These are phyloP conservation scores for Argopecten irradians DNA, from an alignment of 1,140 invertebrate species.

Conservation along the genomic window DNA sequence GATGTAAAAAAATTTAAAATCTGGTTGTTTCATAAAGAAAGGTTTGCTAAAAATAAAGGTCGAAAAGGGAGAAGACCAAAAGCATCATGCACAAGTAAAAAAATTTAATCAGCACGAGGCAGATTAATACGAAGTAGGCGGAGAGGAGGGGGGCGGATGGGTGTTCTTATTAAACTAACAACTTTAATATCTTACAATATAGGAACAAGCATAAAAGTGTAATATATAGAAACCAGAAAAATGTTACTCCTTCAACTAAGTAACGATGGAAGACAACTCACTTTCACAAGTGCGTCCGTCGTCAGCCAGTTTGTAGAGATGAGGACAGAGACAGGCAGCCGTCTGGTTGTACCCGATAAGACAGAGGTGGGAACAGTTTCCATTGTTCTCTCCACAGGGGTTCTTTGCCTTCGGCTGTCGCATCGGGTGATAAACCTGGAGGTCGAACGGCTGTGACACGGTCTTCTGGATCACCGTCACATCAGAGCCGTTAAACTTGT, in stretches of 20 bases:
- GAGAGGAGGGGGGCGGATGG: no score
- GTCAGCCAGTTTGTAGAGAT: constrained; percentile 84
- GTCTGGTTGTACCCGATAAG: constrained; percentile 81
- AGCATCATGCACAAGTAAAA: no score
- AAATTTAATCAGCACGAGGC: no score
- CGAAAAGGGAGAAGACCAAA: no score
- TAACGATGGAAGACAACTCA: constrained; percentile 73
- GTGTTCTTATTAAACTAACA: no score
- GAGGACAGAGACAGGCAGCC: constrained; percentile 86
- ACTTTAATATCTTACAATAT: no score
- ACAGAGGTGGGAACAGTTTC: constrained; percentile 83
- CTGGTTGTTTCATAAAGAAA: no score
- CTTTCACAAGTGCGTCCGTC: constrained; percentile 83
- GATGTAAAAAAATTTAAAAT: no score
- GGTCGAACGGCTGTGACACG: constrained; percentile 89
- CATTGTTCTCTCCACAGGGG: constrained; percentile 81
- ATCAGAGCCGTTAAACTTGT: constrained; percentile 83
- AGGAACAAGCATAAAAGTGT: no score
- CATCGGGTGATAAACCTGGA: constrained; percentile 88
- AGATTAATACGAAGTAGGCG: no score
- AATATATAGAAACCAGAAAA: no score
- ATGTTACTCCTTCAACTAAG: not conserved
- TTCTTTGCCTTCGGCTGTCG: constrained; percentile 82
- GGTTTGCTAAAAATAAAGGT: no score
- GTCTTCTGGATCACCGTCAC: constrained; percentile 81